A percentile compares a stretch with the other conserved stretches of the same genome.
Conservation (phyloP, 1,140 invertebrate genomes). For the Cydia fagiglandana region DNA sequence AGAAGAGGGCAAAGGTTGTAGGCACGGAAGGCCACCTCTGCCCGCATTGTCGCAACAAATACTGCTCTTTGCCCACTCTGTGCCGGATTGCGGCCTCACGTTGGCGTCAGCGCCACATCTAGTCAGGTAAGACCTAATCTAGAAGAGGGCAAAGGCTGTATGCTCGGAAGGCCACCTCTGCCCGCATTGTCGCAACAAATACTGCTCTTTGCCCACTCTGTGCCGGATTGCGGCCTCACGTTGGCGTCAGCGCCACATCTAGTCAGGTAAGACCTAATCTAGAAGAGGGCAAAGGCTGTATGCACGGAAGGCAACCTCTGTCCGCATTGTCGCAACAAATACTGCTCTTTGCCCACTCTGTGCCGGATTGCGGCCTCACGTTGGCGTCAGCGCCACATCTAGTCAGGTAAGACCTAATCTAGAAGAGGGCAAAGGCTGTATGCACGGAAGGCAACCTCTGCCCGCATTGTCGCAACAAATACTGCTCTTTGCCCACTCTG, state of each 20-base stretch:
- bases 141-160: conserved; percentile 81
- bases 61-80: conserved; percentile 98
- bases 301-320: conserved; percentile 91
- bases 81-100: conserved; percentile 96
- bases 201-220: conserved; percentile 98
- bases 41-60: conserved; percentile 97
- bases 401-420: conserved; percentile 81
- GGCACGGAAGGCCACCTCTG: conserved; percentile 91
- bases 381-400: conserved; percentile 98
- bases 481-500: conserved; percentile 98
- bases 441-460: conserved; percentile 91
- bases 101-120: conserved; percentile 98
- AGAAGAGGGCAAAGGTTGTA: conserved; percentile 81
- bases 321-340: conserved; percentile 97
- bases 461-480: conserved; percentile 97
- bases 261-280: conserved; percentile 81
- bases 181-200: conserved; percentile 97
- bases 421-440: conserved; percentile 81
- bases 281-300: conserved; percentile 81
- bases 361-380: conserved; percentile 96
- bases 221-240: conserved; percentile 96
- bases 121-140: conserved; percentile 81
- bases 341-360: conserved; percentile 98
- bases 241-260: conserved; percentile 98
- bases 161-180: conserved; percentile 91